A percentile compares a stretch with the other conserved stretches of the same genome.
phyloP scores from a whole-genome alignment of 2,113 vertebrate genomes.

The Ia io region DNA sequence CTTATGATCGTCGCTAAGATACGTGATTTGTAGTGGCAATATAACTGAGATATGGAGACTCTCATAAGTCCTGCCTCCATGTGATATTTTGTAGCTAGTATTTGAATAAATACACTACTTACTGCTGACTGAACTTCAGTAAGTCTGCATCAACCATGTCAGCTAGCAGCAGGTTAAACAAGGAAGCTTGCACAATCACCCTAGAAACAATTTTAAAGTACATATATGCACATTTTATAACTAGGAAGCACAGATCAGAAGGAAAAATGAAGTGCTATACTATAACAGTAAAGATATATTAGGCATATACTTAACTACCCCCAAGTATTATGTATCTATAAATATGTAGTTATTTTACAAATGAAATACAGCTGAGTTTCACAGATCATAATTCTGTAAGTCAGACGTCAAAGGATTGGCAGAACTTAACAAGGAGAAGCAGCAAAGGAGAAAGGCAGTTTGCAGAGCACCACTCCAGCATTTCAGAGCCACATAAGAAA shows the following conservation, averaged over 20 bases:
- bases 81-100: background rate
- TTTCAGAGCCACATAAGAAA: background rate
- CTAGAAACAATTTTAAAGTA: slow-evolving; percentile 76
- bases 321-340: background rate
- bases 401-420: background rate
- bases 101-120: slow-evolving; percentile 63
- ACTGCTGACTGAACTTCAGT: slow-evolving; percentile 89
- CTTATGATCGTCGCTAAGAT: background rate
- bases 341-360: background rate
- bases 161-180: slow-evolving; percentile 92
- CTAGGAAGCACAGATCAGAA: background rate
- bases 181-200: slow-evolving; percentile 88
- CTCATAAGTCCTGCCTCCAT: background rate
- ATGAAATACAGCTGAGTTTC: background rate
- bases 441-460: background rate
- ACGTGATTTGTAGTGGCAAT: background rate
- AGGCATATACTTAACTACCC: background rate
- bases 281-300: background rate
- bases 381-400: background rate
- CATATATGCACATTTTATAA: slow-evolving; percentile 37
- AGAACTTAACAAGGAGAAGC: background rate
- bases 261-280: background rate
- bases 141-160: slow-evolving; percentile 91
- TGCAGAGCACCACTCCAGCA: background rate
- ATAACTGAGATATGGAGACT: background rate